A percentile compares a stretch with the other conserved stretches of the same genome.
Evolutionary conservation across 2,797 vertebrate species (phyloP).

Genomic region (Alosa sapidissima): DNA sequence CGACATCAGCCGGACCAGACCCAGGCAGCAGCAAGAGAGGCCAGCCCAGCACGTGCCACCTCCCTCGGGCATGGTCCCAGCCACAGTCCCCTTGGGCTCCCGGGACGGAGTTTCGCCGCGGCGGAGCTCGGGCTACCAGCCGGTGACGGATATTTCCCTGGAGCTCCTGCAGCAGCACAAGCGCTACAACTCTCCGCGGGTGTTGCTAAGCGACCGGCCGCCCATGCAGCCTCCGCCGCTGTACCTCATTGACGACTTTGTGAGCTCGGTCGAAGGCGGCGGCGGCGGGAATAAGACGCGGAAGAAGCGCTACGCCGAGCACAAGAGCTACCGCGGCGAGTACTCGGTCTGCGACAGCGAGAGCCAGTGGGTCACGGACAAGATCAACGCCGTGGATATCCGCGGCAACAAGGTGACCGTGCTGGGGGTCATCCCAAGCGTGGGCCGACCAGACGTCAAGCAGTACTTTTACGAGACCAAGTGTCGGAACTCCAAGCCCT

Average conservation of each 20-base stretch:
- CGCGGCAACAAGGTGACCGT: conserved; percentile 83
- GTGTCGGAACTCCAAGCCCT: conserved; percentile 81
- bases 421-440: conserved; percentile 84
- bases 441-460: conserved; percentile 79
- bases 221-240: conserved; percentile 89
- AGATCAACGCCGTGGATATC: conserved; percentile 87
- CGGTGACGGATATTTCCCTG: conserved; percentile 74
- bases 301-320: conserved; percentile 85
- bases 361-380: conserved; percentile 93
- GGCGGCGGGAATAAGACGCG: conserved; percentile 81
- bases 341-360: conserved; percentile 95
- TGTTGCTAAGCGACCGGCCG: conserved; percentile 86
- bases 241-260: conserved; percentile 88
- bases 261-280: conserved; percentile 63
- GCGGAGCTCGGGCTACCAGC: conserved; percentile 72
- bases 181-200: conserved; percentile 89
- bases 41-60: conserved; percentile 15
- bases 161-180: conserved; percentile 89
- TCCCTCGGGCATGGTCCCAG: background rate
- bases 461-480: conserved; percentile 97
- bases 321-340: conserved; percentile 90
- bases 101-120: conserved; percentile 44
- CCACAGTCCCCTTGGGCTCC: conserved; percentile 51
- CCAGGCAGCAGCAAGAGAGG: conserved; percentile 53
- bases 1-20: conserved; percentile 85